These are phyloP conservation scores for Deroplatys truncata DNA, from an alignment of 2,888 invertebrate species.

Conservation along the genomic window DNA sequence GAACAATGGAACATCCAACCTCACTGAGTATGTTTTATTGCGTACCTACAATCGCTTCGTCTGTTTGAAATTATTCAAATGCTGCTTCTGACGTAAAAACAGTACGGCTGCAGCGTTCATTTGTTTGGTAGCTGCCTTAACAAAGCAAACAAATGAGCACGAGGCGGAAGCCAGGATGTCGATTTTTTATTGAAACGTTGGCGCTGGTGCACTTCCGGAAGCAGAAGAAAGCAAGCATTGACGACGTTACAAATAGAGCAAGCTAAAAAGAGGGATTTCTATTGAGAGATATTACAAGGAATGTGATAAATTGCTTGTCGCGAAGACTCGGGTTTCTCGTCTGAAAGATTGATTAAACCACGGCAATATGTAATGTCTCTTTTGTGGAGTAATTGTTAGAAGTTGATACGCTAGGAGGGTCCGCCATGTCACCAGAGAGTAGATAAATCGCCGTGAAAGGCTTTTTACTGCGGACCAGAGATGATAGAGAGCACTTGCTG, in stretches of 20 bases:
- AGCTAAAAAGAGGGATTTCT: background rate
- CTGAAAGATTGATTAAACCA: background rate
- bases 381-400: background rate
- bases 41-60: background rate
- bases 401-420: background rate
- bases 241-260: background rate
- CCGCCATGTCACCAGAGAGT: background rate
- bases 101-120: background rate
- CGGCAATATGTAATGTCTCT: background rate
- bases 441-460: background rate
- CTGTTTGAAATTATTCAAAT: background rate
- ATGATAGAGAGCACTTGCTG: background rate
- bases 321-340: background rate
- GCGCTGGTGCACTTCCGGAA: background rate
- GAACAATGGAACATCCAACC: background rate
- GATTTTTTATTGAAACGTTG: background rate
- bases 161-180: background rate
- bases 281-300: background rate
- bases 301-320: background rate
- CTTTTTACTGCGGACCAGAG: background rate
- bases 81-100: background rate
- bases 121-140: background rate
- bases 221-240: background rate
- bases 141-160: background rate
- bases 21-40: background rate